Evolutionary conservation across 1,140 invertebrate genomes (phyloP).

Genomic region (Tetramorium parvispinum): DNA sequence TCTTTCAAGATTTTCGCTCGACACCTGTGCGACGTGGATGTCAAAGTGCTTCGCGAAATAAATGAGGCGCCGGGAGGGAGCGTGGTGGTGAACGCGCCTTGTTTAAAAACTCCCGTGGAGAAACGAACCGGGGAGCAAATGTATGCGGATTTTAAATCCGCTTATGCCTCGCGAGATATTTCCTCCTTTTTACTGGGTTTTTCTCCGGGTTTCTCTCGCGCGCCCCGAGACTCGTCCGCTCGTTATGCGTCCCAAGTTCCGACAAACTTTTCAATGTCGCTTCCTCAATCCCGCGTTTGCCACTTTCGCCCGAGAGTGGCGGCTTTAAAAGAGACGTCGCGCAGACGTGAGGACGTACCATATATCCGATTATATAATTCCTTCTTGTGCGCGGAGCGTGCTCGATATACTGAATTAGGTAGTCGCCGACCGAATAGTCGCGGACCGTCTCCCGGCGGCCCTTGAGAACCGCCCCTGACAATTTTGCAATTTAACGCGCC

Average conservation of each 20-base stretch:
- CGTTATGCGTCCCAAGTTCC: slow-evolving; percentile 49
- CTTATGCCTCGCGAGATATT: slow-evolving; percentile 50
- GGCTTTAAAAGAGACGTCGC: slow-evolving; percentile 3
- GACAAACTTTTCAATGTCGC: slow-evolving; percentile 55
- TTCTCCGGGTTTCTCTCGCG: background rate
- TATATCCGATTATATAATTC: slow-evolving; percentile 35
- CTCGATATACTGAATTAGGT: slow-evolving; percentile 32
- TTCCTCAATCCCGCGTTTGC: slow-evolving; percentile 17
- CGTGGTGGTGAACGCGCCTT: background rate
- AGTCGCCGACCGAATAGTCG: background rate
- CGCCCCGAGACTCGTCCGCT: background rate
- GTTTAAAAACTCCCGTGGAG: slow-evolving; percentile 46
- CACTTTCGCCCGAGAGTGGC: slow-evolving; percentile 14
- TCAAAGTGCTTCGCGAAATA: slow-evolving; percentile 31
- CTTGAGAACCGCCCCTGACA: background rate
- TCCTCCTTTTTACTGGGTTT: slow-evolving; percentile 29
- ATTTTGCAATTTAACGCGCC: slow-evolving; percentile 48
- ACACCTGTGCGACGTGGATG: background rate
- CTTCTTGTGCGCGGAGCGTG: background rate
- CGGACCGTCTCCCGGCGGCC: background rate
- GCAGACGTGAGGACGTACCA: slow-evolving; percentile 11
- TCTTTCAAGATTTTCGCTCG: slow-evolving; percentile 16
- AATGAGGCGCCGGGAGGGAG: background rate
- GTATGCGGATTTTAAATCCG: slow-evolving; percentile 61
- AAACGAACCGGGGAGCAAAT: slow-evolving; percentile 41